Conservation (phyloP, 2,888 invertebrate genomes). For the Linnaemya vulpina region DNA sequence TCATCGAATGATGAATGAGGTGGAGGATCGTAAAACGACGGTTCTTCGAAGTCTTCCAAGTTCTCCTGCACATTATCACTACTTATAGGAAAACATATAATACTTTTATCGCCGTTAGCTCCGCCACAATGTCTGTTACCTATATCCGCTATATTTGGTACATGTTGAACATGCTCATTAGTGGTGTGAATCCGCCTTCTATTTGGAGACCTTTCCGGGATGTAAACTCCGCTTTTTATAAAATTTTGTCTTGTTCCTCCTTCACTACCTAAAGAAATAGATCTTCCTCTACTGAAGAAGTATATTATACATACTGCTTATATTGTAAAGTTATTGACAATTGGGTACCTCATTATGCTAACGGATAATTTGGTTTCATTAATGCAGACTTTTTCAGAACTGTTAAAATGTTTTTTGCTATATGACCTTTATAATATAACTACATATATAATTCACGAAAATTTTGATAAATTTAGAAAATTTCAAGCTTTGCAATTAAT, state of each 20-base stretch:
- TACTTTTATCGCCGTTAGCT: neutral
- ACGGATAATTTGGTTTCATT: slow-evolving; percentile 17
- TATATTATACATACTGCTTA: neutral
- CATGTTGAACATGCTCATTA: neutral
- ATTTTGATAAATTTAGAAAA: slow-evolving; percentile 36
- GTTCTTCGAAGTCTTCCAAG: slow-evolving; percentile 63
- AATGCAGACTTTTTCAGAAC: neutral
- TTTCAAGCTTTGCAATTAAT: slow-evolving; percentile 25
- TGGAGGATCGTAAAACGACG: slow-evolving; percentile 54
- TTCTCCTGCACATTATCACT: slow-evolving; percentile 70
- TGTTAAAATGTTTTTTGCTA: neutral
- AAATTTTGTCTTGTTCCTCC: slow-evolving; percentile 10
- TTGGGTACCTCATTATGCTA: slow-evolving; percentile 50
- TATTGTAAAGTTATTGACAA: neutral
- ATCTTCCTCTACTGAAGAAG: slow-evolving; percentile 40
- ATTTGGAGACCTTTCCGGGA: slow-evolving; percentile 35
- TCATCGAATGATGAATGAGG: slow-evolving; percentile 57
- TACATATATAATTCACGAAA: slow-evolving; percentile 10
- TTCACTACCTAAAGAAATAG: slow-evolving; percentile 32
- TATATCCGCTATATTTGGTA: slow-evolving; percentile 36
- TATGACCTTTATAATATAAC: neutral
- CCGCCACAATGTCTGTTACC: slow-evolving; percentile 42
- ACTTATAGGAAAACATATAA: slow-evolving; percentile 59
- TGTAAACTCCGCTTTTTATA: slow-evolving; percentile 41
- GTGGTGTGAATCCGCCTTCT: neutral